Base-by-base conservation (phyloP, 2,113 vertebrate species). In the Cygnus buccinator region DNA sequence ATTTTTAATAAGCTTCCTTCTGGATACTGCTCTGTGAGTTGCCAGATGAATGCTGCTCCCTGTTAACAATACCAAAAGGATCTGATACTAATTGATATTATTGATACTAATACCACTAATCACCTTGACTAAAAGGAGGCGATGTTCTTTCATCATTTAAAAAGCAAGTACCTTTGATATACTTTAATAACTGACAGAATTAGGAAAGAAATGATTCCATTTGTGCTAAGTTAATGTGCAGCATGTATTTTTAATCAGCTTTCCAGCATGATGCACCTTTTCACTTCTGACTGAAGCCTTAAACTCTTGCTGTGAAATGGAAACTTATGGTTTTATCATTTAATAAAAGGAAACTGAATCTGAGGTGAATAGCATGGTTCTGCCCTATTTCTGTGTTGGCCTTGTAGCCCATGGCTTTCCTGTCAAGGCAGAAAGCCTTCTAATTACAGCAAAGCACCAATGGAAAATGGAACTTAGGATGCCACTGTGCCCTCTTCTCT, bases 241-340 rank as follows among this genome's bases (percentile, higher is more conserved):
- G 78, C 85, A 97, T 79, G 74, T 95, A 95, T 97, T 96, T 97
- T 95, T 95, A 97, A 97, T 94, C 95, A 96, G 89, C 73, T 95
- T 94, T 89, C 39, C 91, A 87, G 63, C 74, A 67, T 21, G 83
- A 93, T 90, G 74, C 92, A 82, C 75, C 48, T 92, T 90, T 85
- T 74, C 70, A 81, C 33, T 87, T 73, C 86, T 83, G n/a, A 73
- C 73, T 81, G 65, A 87, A 95, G 41, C 80, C 68, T 96, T 68
- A 90, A 96, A 71, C 28, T 79, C 73, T 55, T 50, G 72, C 78
- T 96, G 75, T 82, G 63, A 93, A 96, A 96, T 37, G 55, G 88
- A 92, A 92, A 93, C 74, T 85, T 57, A 63, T 1, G 20, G 57
- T 87, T 96, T 94, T 91, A 93, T 93, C 90, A 62, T 93, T 95